These are phyloP conservation scores for Bradysia coprophila DNA, from an alignment of 1,140 invertebrate species.

Conservation along the genomic window DNA sequence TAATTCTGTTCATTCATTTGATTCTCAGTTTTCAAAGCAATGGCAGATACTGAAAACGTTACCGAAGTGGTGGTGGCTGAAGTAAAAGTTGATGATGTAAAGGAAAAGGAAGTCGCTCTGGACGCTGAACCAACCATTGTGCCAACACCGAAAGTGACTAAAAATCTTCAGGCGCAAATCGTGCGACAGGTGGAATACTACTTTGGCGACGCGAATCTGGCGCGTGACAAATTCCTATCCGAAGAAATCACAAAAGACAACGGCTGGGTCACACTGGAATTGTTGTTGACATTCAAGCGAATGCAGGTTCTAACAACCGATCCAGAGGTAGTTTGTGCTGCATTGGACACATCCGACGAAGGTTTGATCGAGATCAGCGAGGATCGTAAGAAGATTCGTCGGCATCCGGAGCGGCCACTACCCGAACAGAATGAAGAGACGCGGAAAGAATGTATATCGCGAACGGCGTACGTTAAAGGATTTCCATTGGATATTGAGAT, in stretches of 20 bases:
- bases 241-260: slow-evolving; percentile 59
- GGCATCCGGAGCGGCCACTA: slow-evolving; percentile 53
- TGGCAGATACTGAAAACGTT: slow-evolving; percentile 1
- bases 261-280: slow-evolving; percentile 75
- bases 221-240: slow-evolving; percentile 74
- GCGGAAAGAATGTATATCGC: slow-evolving; percentile 50
- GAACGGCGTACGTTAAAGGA: slow-evolving; percentile 78
- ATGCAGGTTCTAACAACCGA: slow-evolving; percentile 56
- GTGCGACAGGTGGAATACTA: slow-evolving; percentile 46
- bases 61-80: neutral
- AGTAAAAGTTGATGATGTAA: neutral
- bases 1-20: neutral
- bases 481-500: slow-evolving; percentile 56
- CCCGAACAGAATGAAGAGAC: slow-evolving; percentile 73
- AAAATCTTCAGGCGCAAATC: slow-evolving; percentile 32
- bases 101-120: neutral
- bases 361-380: slow-evolving; percentile 64
- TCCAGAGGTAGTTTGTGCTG: slow-evolving; percentile 44
- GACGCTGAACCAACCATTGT: neutral
- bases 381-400: slow-evolving; percentile 61
- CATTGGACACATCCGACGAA: slow-evolving; percentile 54
- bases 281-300: slow-evolving; percentile 77
- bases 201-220: slow-evolving; percentile 71
- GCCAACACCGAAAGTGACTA: slow-evolving; percentile 5
- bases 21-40: neutral